A percentile compares a stretch with the other conserved stretches of the same genome.
phyloP scores from a whole-genome alignment of 2,113 vertebrate species.

The Pelecanoides urinatrix region DNA sequence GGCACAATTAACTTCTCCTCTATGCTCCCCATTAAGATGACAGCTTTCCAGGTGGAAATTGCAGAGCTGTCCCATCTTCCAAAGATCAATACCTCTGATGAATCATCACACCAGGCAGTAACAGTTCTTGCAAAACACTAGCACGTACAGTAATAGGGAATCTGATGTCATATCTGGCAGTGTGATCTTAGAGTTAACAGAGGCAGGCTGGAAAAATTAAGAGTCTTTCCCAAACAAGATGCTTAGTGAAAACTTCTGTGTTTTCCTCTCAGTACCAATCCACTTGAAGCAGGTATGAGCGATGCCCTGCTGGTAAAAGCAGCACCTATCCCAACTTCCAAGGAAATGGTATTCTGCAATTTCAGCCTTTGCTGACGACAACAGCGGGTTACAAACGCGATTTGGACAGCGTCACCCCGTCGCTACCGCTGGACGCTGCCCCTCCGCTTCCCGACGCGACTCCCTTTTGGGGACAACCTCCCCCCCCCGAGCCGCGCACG shows the following conservation, averaged over 20 bases:
- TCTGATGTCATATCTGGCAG: constrained; percentile 36
- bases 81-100: constrained; percentile 56
- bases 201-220: not conserved
- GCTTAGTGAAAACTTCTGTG: constrained; percentile 25
- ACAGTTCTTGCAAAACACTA: constrained; percentile 42
- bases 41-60: constrained; percentile 49
- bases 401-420: not conserved
- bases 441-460: not conserved
- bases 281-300: not conserved
- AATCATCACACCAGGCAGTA: constrained; percentile 49
- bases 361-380: not conserved
- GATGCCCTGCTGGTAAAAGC: not conserved
- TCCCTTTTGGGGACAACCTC: not conserved
- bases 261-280: not conserved
- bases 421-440: not conserved
- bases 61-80: constrained; percentile 52
- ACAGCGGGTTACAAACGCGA: not conserved
- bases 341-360: not conserved
- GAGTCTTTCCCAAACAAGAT: not conserved
- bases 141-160: constrained; percentile 7
- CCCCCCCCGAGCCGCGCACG: too few species aligned
- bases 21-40: not conserved
- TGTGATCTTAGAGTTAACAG: not conserved
- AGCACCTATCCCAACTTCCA: not conserved
- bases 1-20: not conserved